Base-by-base conservation (phyloP, 2,888 invertebrate genomes). In the Leucophenga maculata region DNA sequence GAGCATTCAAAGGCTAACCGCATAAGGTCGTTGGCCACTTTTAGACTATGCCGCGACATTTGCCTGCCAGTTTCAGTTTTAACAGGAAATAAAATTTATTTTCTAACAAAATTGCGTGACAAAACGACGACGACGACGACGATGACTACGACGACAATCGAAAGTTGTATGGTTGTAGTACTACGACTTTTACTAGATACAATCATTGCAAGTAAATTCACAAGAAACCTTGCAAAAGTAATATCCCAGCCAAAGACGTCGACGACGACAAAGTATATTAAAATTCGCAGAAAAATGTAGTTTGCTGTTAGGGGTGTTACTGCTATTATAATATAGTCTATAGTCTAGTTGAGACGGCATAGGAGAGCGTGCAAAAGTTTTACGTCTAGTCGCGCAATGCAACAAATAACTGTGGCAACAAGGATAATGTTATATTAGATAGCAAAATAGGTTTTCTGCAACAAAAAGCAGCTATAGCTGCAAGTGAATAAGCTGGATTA, bases 51-150 rank as follows among this genome's bases (percentile, higher is more conserved):
- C 26, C n/a, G 22, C 18, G 14, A 18, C 50, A 50, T 16, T 16
- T 50, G 50, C 50, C 50, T 16, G 62, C 39, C 62, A 48, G 62
- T 64, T 64, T 64, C n/a, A 67, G 60, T 52, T 44, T 48, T 50
- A 31, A 16, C 48, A 65, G 57, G 14, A 78, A 77, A 77, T 79
- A 75, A 78, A 79, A 74, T 80, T 82, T 77, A 78, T 82, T 84
- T 81, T 76, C 72, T 74, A 77, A 79, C 72, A 78, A 84, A 84
- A 84, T 85, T 84, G 84, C 82, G 82, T 83, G 83, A 79, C 79
- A 79, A 77, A 74, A 75, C 71, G 71, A 73, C 75, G 77, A 65
- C 65, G 57, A 69, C 50, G 68, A 32, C 39, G 67, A 65, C 67
- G 66, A 57, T 11, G 22, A 66, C 44, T 67, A 69, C 39, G 68